Evolutionary conservation across 2,113 vertebrate genomes (phyloP).

Genomic region (Diadophis punctatus): DNA sequence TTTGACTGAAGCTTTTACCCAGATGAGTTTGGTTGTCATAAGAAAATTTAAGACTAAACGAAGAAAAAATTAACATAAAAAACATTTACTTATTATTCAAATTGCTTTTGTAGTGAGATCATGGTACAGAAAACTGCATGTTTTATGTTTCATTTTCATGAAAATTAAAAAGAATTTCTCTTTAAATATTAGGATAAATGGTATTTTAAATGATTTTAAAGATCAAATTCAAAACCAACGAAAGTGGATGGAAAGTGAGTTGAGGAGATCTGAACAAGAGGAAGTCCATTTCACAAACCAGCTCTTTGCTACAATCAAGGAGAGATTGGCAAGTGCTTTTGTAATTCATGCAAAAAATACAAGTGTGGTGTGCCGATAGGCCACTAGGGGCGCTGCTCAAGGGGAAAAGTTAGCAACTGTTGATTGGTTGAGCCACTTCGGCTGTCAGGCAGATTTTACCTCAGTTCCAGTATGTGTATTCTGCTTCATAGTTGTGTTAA

Average conservation of each 20-base stretch:
- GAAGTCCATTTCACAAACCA: conserved; percentile 53
- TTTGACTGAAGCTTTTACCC: neutral
- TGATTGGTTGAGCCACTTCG: too few relatives aligned
- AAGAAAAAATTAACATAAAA: neutral
- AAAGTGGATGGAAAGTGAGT: conserved; percentile 66
- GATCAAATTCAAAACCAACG: conserved; percentile 65
- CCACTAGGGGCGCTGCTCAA: too few relatives aligned
- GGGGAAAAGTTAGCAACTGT: too few relatives aligned
- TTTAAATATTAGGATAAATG: conserved; percentile 57
- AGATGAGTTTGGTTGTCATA: neutral
- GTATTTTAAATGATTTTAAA: conserved; percentile 59
- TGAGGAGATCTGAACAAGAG: conserved; percentile 56
- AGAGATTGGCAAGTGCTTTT: conserved; percentile 69
- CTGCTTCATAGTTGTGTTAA: too few relatives aligned
- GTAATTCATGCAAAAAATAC: neutral
- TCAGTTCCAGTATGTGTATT: too few relatives aligned
- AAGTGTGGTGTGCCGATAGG: too few relatives aligned
- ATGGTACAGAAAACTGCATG: neutral
- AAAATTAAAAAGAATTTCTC: neutral
- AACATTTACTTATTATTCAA: neutral
- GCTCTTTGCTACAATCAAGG: conserved; percentile 54
- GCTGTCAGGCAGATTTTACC: too few relatives aligned
- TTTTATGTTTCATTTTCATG: neutral
- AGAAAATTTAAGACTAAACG: neutral
- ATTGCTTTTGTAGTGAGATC: neutral